Evolutionary conservation across 2,888 invertebrate genomes (phyloP).

Genomic region (Stenolophus ochropezus): DNA sequence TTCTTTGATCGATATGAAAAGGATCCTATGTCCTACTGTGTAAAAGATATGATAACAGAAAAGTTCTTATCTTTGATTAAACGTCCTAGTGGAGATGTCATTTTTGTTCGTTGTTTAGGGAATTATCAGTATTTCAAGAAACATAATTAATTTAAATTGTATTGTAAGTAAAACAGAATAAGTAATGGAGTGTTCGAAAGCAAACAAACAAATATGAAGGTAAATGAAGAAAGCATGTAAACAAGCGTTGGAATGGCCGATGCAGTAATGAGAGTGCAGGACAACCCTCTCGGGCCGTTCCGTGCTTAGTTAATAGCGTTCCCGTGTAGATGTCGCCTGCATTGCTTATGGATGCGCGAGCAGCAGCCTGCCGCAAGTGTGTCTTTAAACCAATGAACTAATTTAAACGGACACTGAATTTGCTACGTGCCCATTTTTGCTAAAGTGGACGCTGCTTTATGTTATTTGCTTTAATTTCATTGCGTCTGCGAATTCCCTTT

Average conservation of each 20-base stretch:
- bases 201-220: constrained; percentile 23
- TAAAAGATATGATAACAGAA: no score
- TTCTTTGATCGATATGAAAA: no score
- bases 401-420: constrained; percentile 53
- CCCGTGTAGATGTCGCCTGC: constrained; percentile 49
- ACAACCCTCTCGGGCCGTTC: neutral
- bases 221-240: constrained; percentile 16
- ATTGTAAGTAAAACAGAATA: no score
- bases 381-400: constrained; percentile 55
- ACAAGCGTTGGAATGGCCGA: neutral
- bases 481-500: constrained; percentile 12
- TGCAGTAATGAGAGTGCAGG: constrained; percentile 22
- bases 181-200: neutral
- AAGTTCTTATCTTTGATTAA: no score
- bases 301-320: constrained; percentile 47
- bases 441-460: constrained; percentile 19
- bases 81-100: no score
- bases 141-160: no score
- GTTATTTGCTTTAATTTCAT: constrained; percentile 33
- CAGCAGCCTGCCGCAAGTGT: constrained; percentile 16
- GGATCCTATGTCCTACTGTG: no score
- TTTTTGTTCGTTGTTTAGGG: no score
- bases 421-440: constrained; percentile 45
- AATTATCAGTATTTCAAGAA: no score
- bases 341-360: constrained; percentile 46